Conservation (phyloP, 2,888 invertebrate species). For the Masnerella sp. region DNA sequence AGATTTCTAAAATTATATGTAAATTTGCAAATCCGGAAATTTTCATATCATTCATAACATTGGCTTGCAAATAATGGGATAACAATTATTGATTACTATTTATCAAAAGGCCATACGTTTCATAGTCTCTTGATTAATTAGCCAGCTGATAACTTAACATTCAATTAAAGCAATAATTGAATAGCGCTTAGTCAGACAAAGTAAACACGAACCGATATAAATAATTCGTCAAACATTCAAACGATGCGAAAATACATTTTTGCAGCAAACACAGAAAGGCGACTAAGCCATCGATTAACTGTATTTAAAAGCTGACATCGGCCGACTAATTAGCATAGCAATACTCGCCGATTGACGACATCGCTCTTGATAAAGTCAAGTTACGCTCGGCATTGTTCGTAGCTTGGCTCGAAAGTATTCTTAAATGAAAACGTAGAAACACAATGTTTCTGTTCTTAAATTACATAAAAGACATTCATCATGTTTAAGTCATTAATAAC, state of each 20-base stretch:
- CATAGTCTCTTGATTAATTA: neutral
- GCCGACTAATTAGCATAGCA: conserved; percentile 8
- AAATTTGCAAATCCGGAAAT: too few relatives aligned
- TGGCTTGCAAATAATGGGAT: too few relatives aligned
- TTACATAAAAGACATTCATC: too few relatives aligned
- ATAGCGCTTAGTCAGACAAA: conserved; percentile 3
- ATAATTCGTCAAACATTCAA: conserved; percentile 4
- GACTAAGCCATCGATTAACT: neutral
- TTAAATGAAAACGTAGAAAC: neutral
- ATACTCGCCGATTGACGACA: conserved; percentile 1
- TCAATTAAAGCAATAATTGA: conserved; percentile 5
- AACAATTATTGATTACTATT: neutral
- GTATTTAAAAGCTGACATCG: neutral
- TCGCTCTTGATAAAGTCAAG: neutral
- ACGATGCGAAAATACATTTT: neutral
- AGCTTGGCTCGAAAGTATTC: neutral
- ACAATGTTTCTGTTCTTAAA: too few relatives aligned
- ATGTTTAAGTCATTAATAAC: too few relatives aligned
- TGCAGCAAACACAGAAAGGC: neutral
- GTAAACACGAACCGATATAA: neutral
- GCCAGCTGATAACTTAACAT: conserved; percentile 2
- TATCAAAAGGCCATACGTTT: neutral
- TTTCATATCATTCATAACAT: too few relatives aligned
- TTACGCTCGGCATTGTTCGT: neutral
- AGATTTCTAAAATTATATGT: too few relatives aligned